Conservation (phyloP, 2,888 invertebrate genomes). For the Thelaira solivaga region DNA sequence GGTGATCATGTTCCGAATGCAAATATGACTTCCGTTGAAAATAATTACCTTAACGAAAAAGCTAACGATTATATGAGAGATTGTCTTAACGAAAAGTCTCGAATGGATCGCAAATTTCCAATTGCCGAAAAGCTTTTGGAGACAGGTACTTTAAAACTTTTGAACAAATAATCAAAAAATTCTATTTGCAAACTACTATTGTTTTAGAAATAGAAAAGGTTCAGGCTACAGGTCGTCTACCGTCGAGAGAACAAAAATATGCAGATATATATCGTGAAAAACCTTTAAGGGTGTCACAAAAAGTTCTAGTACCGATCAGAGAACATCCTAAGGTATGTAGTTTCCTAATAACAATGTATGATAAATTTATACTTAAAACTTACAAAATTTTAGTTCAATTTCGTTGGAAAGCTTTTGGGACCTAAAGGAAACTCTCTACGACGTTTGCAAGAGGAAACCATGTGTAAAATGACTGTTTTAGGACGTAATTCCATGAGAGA, state of each 20-base stretch:
- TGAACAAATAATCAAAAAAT: no score
- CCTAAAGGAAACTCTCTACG: slow-evolving; percentile 96
- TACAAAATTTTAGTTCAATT: slow-evolving; percentile 88
- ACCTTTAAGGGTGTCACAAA: slow-evolving; percentile 74
- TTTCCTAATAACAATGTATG: no score
- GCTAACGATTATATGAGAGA: slow-evolving; percentile 88
- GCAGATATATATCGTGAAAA: slow-evolving; percentile 85
- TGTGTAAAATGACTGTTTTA: slow-evolving; percentile 96
- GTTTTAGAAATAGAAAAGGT: slow-evolving; percentile 85
- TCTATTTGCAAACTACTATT: neutral
- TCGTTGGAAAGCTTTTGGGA: slow-evolving; percentile 95
- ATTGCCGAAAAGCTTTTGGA: slow-evolving; percentile 84
- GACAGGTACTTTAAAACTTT: slow-evolving; percentile 81
- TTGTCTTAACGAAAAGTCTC: slow-evolving; percentile 84
- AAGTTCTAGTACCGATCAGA: slow-evolving; percentile 77
- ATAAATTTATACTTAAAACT: no score
- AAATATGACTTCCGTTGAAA: slow-evolving; percentile 63
- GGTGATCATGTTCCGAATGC: slow-evolving; percentile 66
- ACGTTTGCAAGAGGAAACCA: slow-evolving; percentile 94
- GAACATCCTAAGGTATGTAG: slow-evolving; percentile 76
- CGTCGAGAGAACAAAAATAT: slow-evolving; percentile 82
- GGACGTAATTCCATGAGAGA: slow-evolving; percentile 97
- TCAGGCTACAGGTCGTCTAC: slow-evolving; percentile 83
- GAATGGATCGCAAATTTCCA: slow-evolving; percentile 83
- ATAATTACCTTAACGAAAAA: slow-evolving; percentile 81